Base-by-base conservation (phyloP, 2,113 vertebrate species). In the Saimiri boliviensis region DNA sequence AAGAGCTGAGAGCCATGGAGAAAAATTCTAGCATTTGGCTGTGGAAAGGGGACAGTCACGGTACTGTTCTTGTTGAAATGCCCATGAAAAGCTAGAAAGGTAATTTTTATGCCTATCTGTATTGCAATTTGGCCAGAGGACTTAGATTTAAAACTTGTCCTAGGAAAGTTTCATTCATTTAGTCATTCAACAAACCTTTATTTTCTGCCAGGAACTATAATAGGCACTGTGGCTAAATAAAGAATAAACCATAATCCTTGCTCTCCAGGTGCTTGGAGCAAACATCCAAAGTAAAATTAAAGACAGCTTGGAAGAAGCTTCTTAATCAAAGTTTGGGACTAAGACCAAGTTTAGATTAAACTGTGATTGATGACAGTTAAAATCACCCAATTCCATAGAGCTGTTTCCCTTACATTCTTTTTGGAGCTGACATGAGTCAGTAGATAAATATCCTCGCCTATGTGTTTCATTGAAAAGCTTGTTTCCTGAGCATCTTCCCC, bases 241-340 rank as follows among this genome's bases (percentile, higher is more conserved):
- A 81, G 56, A 89, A 68, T 52, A 60, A 88, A 63, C 35, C 20
- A 42, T 23, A 49, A 77, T 83, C 30, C 77, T 92, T n/a, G 35
- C 73, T 42, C 37, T 95, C 60, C 27, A 85, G 88, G 86, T 93
- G 54, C 32, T 21, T 60, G 27, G 93, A 60, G 32, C 54, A 83
- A 89, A 70, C 1, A 92, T 37, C 74, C 93, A 83, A 89, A 35
- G 60, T 60, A 42, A 79, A 86, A 82, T 71, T 84, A 77, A 82
- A 81, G 11, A 37, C 70, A 74, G 54, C 32, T 94, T 42, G 76
- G 35, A 63, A 93, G 68, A 91, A 45, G 19, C n/a, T 91, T 82
- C 95, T 81, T 89, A 85, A 96, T 94, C 76, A 71, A 95, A 83
- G 23, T 63, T 86, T 86, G 58, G 77, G 68, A 71, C 35, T 42